Base-by-base conservation (phyloP, 2,797 vertebrate species). In the Crocodylus rhombifer region DNA sequence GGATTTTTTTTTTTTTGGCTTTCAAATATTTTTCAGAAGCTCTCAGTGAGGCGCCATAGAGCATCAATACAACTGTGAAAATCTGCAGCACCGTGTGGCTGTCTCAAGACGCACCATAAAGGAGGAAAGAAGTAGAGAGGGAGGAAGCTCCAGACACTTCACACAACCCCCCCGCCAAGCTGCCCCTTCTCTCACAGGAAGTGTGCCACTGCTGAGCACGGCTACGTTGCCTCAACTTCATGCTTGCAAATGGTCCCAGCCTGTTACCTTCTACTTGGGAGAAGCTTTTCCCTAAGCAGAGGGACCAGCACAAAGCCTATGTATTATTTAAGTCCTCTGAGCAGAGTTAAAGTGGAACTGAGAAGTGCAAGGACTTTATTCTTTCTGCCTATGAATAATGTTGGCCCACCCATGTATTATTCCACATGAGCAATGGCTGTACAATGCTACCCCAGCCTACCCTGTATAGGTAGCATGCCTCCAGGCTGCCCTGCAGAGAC, bases 401-500 rank as follows among this genome's bases (percentile, higher is more conserved):
- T 65, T 30, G 28, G 64, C 65, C 30, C 33, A 17, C 30, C 30
- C 30, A 33, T 12, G 18, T 33, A 67, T 30, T 67, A 67, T 33
- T 17, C 17, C 30, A 5, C 12, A 69, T 69, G 16, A n/a, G 18
- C 65, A 69, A 69, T 7, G 5, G 30, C 28, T 17, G 9, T 67
- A 18, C n/a, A 33, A 67, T 16, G 7, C 12, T 8, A 80, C 30
- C 30, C 89, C 12, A 57, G 76, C 9, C 64, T 28, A 3, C 13
- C 91, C 93, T 94, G 61, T 58, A 93, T 36, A 82, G 20, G 55
- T 14, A 64, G 14, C 9, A 17, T 16, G 64, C 86, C 90, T 80
- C 58, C 77, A 0, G 61, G 74, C 20, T 13, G 36, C 60, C 58
- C 30, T 74, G 14, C 83, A 93, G 85, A 88, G 7, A 82, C 30